Evolutionary conservation across 2,113 vertebrate genomes (phyloP), one percentile per base, ranked within the genome.

Genomic region (Ptyas mucosa): DNA sequence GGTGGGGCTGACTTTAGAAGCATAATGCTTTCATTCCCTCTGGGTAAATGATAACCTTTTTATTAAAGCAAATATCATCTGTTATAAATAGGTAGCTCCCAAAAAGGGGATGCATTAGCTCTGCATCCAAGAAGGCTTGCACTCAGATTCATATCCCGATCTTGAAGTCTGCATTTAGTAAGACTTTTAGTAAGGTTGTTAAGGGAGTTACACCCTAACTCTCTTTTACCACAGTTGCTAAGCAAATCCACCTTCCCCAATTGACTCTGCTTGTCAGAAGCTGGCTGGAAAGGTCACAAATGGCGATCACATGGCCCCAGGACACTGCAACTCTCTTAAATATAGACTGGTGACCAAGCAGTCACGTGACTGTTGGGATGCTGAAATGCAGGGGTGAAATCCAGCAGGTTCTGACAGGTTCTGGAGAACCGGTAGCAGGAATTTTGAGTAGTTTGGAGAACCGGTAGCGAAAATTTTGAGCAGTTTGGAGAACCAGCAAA

Each of bases 1-100:
- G 93, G 95, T 39, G 88, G 69, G 88, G 94, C 95, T 97, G 95
- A 20, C 94, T 96, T 97, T 96, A 96, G 96, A 97, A 95, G 96
- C 95, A 94, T 94, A 94, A 54, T 87, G 46, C 94, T 94, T 64
- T 94, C 86, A 26, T 91, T 91, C 90, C 94, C 92, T 93, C 89
- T 61, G 81, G 92, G 54, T 89, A 55, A 91, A 9, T 29, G 0
- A n/a, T 61, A 89, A 51, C 58, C 91, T 85, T 90, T 81, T 93
- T 85, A 92, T 85, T 89, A 46, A 88, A 34, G 9, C 85, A 93
- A 87, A 86, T 94, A 46, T 51, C 23, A 1, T 0, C 55, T 34
- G 64, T 94, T 94, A 94, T 34, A 7, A 89, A 86, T 57, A 91
- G 53, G 51, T 46, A 88, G 23, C 55, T 87, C 26, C 3, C 88